Percentiles rank a stretch among this genome's conserved stretches.
Evolutionary conservation across 2,888 invertebrate genomes (phyloP).

Genomic region (Cataglyphis livida): DNA sequence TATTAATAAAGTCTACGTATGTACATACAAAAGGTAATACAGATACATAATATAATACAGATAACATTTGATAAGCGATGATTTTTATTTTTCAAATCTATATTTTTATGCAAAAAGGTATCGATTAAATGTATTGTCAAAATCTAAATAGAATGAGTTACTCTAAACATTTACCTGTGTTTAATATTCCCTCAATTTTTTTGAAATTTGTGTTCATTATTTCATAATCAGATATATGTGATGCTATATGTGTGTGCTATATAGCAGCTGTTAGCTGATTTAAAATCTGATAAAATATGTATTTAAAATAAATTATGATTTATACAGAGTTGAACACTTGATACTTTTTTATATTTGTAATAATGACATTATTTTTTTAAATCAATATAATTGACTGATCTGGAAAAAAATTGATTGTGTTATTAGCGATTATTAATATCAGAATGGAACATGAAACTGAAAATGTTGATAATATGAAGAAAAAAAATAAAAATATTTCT

Average conservation of each 20-base stretch:
- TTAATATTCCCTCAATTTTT: not conserved
- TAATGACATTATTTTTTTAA: not conserved
- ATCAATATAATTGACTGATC: not conserved
- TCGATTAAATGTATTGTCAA: too few species aligned
- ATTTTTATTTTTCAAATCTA: too few species aligned
- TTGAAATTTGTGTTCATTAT: slow-evolving; percentile 4
- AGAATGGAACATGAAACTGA: not conserved
- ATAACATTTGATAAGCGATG: too few species aligned
- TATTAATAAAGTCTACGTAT: not conserved
- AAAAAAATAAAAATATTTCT: not conserved
- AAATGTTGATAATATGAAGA: not conserved
- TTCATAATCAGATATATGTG: not conserved
- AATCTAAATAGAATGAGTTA: too few species aligned
- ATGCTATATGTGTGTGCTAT: not conserved
- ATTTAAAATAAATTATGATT: not conserved
- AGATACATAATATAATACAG: too few species aligned
- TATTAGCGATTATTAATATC: not conserved
- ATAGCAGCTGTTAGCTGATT: not conserved
- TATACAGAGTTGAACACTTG: not conserved
- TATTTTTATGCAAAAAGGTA: too few species aligned
- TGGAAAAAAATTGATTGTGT: not conserved
- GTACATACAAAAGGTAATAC: too few species aligned
- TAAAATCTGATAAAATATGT: not conserved
- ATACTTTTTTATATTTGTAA: not conserved
- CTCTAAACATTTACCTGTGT: not conserved